Base-by-base conservation (phyloP, 2,797 vertebrate genomes). In the Labroides dimidiatus region DNA sequence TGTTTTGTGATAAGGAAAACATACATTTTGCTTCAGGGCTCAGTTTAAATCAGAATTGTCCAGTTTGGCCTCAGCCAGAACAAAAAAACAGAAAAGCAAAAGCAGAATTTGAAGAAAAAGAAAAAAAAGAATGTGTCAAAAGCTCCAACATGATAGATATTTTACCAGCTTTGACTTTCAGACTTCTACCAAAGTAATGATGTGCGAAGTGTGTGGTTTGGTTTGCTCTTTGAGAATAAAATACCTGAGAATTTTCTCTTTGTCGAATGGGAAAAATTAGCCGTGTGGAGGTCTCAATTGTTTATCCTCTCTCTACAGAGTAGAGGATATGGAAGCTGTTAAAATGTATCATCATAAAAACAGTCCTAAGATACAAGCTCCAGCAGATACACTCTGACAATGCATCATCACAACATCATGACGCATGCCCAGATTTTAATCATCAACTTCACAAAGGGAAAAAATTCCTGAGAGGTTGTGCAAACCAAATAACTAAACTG, bases 401-500 rank as follows among this genome's bases (percentile, higher is more conserved):
- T 83, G 68, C 33, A 84, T 87, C 73, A 59, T 19, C 19, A 2
- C 5, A 1, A 16, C 39, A 45, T 48, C 37, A 55, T 75, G 45
- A 84, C 41, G 15, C 77, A 80, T 59, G 55, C 37, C 27, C 4
- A 41, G 75, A 65, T 77, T 75, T 82, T 64, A 57, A 84, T 84
- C 70, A 19, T 11, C 27, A 44, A 64, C 53, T 80, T 58, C 63
- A 41, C 69, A 76, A 52, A 62, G 58, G 61, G 66, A 77, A 68
- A 33, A 72, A 56, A 85, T 87, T 85, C 82, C 75, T 43, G 0
- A 44, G 52, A 33, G 56, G 73, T 84, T 84, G 66, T 69, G 55
- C 52, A 80, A 84, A 78, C 64, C 21, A 76, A 79, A 81, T 73
- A 85, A 78, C 33, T 72, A 60, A 78, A 81, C 13, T 43, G 14